Evolutionary conservation across 2,113 vertebrate genomes (phyloP).

Genomic region (Melanerpes formicivorus): DNA sequence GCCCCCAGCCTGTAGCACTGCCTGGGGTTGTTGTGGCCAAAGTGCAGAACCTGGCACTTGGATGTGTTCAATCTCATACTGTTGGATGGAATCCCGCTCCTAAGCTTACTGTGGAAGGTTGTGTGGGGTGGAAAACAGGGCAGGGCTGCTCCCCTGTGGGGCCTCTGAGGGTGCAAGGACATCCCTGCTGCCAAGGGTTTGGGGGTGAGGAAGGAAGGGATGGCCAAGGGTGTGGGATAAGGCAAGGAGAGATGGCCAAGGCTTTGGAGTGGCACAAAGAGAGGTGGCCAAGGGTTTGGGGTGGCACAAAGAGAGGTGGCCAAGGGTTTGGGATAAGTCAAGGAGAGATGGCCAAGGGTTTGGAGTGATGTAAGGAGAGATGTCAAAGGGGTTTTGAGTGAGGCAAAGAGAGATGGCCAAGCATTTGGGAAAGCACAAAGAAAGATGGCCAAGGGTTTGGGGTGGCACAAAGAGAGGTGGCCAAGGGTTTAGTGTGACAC

Average conservation of each 20-base stretch:
- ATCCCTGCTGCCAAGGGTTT: neutral
- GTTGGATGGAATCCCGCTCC: too few species aligned
- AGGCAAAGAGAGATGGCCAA: neutral
- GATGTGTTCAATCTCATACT: too few species aligned
- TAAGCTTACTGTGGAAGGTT: neutral
- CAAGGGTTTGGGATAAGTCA: too few species aligned
- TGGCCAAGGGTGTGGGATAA: neutral
- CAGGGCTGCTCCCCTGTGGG: neutral
- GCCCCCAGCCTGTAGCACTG: too few species aligned
- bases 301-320: neutral
- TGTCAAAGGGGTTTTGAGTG: neutral
- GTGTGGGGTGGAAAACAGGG: fast-evolving
- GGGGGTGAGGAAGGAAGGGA: too few species aligned
- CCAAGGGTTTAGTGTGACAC: neutral
- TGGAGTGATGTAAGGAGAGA: neutral
- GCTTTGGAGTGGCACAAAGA: too few species aligned
- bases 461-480: neutral
- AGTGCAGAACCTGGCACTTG: too few species aligned
- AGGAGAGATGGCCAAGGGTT: neutral
- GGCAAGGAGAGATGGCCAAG: too few species aligned
- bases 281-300: too few species aligned
- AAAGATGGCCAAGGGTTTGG: too few species aligned
- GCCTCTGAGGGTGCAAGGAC: neutral
- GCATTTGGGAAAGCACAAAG: too few species aligned
- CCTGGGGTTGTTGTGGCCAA: too few species aligned